A percentile compares a stretch with the other conserved stretches of the same genome.
Conservation (phyloP, 2,888 invertebrate genomes). For the Nomada fabriciana region DNA sequence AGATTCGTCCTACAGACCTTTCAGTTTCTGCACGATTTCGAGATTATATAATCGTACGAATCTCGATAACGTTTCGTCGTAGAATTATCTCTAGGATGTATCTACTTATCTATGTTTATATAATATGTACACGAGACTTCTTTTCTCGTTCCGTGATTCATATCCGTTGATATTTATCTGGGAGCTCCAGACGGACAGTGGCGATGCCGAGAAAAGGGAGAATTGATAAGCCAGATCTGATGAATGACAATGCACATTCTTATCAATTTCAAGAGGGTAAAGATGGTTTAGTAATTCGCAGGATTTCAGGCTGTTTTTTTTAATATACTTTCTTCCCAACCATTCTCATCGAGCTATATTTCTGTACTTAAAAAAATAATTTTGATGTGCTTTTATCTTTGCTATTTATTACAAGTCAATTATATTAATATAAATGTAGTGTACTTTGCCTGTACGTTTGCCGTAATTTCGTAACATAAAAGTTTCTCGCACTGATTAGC, state of each 20-base stretch:
- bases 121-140: neutral
- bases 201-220: neutral
- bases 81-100: neutral
- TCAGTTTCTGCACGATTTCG: too few species aligned
- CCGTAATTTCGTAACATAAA: neutral
- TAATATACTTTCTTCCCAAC: too few species aligned
- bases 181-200: neutral
- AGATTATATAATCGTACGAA: too few species aligned
- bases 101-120: neutral
- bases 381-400: too few species aligned
- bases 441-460: neutral
- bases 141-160: neutral
- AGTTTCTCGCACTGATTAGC: conserved; percentile 42
- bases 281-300: too few species aligned
- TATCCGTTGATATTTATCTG: neutral
- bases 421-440: neutral
- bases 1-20: too few species aligned
- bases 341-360: too few species aligned
- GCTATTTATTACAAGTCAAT: too few species aligned
- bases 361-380: neutral
- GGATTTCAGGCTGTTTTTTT: too few species aligned
- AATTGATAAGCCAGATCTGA: neutral
- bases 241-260: neutral
- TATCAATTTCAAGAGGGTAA: too few species aligned
- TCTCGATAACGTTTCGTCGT: neutral